Percentiles rank a stretch among this genome's conserved stretches.
phyloP scores from a whole-genome alignment of 2,888 invertebrate genomes.

The Bellardia pandia region DNA sequence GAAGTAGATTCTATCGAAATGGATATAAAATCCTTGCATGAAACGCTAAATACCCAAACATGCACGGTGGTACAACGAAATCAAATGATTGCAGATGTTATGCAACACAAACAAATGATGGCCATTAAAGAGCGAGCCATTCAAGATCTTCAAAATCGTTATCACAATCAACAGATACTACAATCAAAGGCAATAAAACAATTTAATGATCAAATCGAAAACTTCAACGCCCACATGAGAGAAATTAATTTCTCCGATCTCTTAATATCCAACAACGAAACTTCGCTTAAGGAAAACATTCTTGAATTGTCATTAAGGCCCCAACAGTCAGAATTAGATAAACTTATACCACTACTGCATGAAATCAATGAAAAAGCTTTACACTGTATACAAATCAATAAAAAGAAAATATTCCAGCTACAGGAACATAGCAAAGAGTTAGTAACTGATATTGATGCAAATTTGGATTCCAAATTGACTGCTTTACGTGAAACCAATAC shows the following conservation, averaged over 20 bases:
- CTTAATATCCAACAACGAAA: slow-evolving; percentile 43
- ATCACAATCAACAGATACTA: slow-evolving; percentile 78
- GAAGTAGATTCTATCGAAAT: slow-evolving; percentile 69
- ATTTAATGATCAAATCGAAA: slow-evolving; percentile 76
- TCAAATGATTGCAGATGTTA: slow-evolving; percentile 75
- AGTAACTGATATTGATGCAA: slow-evolving; percentile 53
- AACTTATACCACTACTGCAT: slow-evolving; percentile 59
- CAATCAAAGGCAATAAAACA: slow-evolving; percentile 78
- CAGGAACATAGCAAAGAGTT: slow-evolving; percentile 51
- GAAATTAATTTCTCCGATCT: slow-evolving; percentile 76
- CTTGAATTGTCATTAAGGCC: slow-evolving; percentile 76
- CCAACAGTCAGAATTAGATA: slow-evolving; percentile 59
- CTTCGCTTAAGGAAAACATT: slow-evolving; percentile 65
- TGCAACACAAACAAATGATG: slow-evolving; percentile 76
- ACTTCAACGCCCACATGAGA: slow-evolving; percentile 76
- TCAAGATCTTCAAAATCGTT: slow-evolving; percentile 76
- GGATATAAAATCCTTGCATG: slow-evolving; percentile 72
- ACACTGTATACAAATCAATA: slow-evolving; percentile 41
- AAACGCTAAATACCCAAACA: slow-evolving; percentile 74
- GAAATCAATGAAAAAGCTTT: slow-evolving; percentile 37
- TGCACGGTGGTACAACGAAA: slow-evolving; percentile 76
- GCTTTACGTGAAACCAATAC: slow-evolving; percentile 61
- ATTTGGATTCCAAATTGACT: slow-evolving; percentile 56
- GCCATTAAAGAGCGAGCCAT: slow-evolving; percentile 76
- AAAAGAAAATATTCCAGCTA: slow-evolving; percentile 37